Evolutionary conservation across 1,140 invertebrate species (phyloP).

Genomic region (Neodiprion lecontei): DNA sequence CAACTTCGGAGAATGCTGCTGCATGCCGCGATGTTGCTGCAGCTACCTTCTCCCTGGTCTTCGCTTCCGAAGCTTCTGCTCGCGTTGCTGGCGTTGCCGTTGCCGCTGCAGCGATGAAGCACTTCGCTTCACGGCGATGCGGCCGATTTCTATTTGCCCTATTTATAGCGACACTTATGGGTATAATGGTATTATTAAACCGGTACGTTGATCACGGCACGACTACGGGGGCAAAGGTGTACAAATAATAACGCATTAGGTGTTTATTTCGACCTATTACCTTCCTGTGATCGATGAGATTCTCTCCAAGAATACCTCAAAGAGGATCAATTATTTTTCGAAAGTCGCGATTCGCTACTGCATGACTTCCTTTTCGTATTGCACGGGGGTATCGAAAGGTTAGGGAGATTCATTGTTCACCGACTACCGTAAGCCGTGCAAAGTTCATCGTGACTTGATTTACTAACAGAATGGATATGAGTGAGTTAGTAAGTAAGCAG

Average conservation of each 20-base stretch:
- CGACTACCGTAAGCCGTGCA: not conserved
- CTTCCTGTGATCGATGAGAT: not conserved
- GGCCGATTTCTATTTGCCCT: constrained; percentile 3
- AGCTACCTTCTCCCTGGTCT: constrained; percentile 24
- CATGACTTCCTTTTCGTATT: not conserved
- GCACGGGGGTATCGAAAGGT: not conserved
- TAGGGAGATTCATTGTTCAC: not conserved
- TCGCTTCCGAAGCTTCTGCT: not conserved
- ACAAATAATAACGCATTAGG: not conserved
- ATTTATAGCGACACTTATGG: constrained; percentile 3
- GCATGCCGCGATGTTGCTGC: constrained; percentile 36
- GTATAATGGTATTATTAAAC: not conserved
- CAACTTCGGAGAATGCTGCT: constrained; percentile 48
- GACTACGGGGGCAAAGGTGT: not conserved
- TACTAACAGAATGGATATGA: not conserved
- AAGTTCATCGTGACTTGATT: constrained; percentile 5
- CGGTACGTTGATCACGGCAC: not conserved
- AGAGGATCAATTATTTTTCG: not conserved
- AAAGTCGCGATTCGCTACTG: not conserved
- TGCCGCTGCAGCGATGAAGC: not conserved
- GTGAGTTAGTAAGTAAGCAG: not conserved
- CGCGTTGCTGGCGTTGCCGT: constrained; percentile 12
- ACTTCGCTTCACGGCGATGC: not conserved
- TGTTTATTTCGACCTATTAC: not conserved
- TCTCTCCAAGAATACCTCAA: not conserved